Percentiles rank a stretch among this genome's conserved stretches.
Conservation (phyloP, 2,113 vertebrate genomes). For the Catharus bicknelli region DNA sequence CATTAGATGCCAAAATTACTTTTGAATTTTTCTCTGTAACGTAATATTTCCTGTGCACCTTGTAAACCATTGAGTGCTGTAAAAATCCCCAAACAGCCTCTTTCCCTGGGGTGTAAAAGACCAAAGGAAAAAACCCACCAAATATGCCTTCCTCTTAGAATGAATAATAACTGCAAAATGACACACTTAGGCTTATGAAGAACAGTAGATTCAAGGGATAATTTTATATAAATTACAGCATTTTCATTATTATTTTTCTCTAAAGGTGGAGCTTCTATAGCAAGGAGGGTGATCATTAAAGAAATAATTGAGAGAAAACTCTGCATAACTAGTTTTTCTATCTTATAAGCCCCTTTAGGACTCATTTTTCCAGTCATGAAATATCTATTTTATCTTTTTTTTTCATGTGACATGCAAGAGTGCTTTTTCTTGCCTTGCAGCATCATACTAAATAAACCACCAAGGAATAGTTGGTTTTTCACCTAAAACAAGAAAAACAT, state of each 20-base stretch:
- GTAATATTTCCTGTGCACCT: neutral
- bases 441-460: conserved; percentile 15
- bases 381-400: neutral
- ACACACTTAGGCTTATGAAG: neutral
- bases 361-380: conserved; percentile 26
- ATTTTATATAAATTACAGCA: conserved; percentile 24
- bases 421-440: conserved; percentile 27
- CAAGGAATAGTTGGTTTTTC: neutral
- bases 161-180: conserved; percentile 7
- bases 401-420: neutral
- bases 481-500: conserved; percentile 19
- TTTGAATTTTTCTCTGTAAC: neutral
- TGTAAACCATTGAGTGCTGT: neutral
- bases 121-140: neutral
- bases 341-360: neutral
- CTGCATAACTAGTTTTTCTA: neutral
- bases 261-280: conserved; percentile 16
- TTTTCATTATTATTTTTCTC: conserved; percentile 16
- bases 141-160: neutral
- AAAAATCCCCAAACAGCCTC: neutral
- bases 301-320: neutral
- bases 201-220: conserved; percentile 2
- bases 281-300: conserved; percentile 13
- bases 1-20: neutral
- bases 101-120: neutral